phyloP scores from a whole-genome alignment of 2,797 vertebrate species.

The Alfaro cultratus region DNA sequence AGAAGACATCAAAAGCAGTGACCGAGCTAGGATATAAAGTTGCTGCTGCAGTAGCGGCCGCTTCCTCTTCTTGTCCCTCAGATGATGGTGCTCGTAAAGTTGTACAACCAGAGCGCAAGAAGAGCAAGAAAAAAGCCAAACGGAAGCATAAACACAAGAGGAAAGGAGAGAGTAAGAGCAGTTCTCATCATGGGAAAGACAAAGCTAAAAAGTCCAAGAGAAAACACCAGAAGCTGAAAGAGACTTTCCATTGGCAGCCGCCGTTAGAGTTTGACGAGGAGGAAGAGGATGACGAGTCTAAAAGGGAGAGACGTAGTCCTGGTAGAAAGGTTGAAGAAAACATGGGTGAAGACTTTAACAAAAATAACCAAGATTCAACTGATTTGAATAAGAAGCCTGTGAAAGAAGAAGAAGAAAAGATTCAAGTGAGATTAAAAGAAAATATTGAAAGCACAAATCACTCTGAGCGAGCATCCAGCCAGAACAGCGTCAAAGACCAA shows the following conservation, averaged over 20 bases:
- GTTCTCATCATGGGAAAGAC: slow-evolving; percentile 79
- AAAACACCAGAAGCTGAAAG: slow-evolving; percentile 90
- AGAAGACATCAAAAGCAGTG: slow-evolving; percentile 43
- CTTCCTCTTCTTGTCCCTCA: slow-evolving; percentile 43
- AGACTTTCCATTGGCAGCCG: slow-evolving; percentile 95
- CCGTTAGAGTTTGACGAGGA: slow-evolving; percentile 96
- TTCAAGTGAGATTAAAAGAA: slow-evolving; percentile 42
- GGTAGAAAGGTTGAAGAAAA: slow-evolving; percentile 48
- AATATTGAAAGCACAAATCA: slow-evolving; percentile 62
- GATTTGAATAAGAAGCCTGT: slow-evolving; percentile 49
- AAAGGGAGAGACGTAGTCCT: slow-evolving; percentile 67
- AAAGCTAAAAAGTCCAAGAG: slow-evolving; percentile 91
- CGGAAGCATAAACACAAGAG: slow-evolving; percentile 86
- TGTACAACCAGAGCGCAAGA: slow-evolving; percentile 62
- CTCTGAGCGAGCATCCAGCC: slow-evolving; percentile 34
- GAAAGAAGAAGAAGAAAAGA: slow-evolving; percentile 45
- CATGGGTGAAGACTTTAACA: slow-evolving; percentile 46
- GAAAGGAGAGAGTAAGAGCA: slow-evolving; percentile 75
- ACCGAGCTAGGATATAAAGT: slow-evolving; percentile 6
- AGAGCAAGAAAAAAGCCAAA: slow-evolving; percentile 84
- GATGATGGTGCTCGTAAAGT: slow-evolving; percentile 67
- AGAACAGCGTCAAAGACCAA: slow-evolving; percentile 61
- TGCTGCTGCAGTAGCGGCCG: neutral
- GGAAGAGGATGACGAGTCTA: slow-evolving; percentile 86
- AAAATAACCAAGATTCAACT: slow-evolving; percentile 51